phyloP scores from a whole-genome alignment of 1,140 invertebrate species.

The Solen grandis region DNA sequence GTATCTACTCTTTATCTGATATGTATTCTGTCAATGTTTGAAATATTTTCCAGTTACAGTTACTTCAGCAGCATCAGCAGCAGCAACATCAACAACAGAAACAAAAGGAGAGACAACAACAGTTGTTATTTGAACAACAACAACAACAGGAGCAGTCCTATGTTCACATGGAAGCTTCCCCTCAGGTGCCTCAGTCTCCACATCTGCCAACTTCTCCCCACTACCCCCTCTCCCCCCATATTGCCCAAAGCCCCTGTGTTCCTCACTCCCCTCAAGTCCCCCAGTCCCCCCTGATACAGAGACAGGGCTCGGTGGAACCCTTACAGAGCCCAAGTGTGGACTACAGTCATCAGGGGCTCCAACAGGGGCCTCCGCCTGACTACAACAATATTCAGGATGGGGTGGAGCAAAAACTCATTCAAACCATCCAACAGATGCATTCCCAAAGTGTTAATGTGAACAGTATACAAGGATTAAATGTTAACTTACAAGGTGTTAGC shows the following conservation, averaged over 20 bases:
- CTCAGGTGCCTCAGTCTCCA: conserved; percentile 30
- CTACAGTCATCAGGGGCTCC: conserved; percentile 19
- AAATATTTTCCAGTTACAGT: conserved; percentile 57
- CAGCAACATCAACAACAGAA: conserved; percentile 75
- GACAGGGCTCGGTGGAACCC: conserved; percentile 58
- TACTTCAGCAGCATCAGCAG: conserved; percentile 66
- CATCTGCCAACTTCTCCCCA: conserved; percentile 45
- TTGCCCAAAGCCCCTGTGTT: conserved; percentile 20
- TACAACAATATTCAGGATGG: background rate
- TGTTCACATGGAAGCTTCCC: background rate
- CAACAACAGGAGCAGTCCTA: background rate
- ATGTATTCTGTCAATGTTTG: no score
- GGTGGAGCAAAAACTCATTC: background rate
- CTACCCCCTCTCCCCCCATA: conserved; percentile 19
- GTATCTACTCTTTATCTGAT: no score
- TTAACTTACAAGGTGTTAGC: conserved; percentile 11
- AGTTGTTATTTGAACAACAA: conserved; percentile 31
- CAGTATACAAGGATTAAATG: conserved; percentile 14
- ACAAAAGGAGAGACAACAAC: conserved; percentile 70
- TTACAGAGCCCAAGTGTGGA: conserved; percentile 30
- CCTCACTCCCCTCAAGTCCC: conserved; percentile 46
- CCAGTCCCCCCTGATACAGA: conserved; percentile 55
- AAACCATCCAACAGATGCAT: conserved; percentile 14
- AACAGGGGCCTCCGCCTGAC: conserved; percentile 21
- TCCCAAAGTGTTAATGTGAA: conserved; percentile 40